Evolutionary conservation across 2,113 vertebrate genomes (phyloP), one percentile per base, ranked within the genome.

Genomic region (Nannobrachium achirus): DNA sequence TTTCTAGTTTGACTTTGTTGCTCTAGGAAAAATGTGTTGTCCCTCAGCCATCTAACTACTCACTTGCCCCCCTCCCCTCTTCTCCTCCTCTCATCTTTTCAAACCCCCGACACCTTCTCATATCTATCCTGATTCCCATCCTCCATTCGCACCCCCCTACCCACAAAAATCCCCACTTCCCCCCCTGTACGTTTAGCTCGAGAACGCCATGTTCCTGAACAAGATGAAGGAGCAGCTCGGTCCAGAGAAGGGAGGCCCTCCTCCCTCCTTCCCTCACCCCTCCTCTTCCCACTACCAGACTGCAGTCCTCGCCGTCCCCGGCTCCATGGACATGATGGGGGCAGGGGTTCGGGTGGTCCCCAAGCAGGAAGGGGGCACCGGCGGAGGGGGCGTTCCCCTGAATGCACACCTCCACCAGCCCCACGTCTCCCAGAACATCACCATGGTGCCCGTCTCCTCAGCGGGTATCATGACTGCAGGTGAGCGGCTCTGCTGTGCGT

Each of bases 151-250:
- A 40, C 67, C 67, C 38, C 51, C 61, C 72, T 18, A 9, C 42
- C 69, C 62, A 41, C 77, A 57, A 40, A n/a, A 14, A 75, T 67
- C 25, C 4, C 9, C 14, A 14, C 16, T 4, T 10, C 14, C 40
- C 1, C 69, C 50, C 20, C 59, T n/a, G n/a, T n/a, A n/a, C 18
- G 0, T 74, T 42, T 80, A 99, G 97, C 97, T 99, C 46, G 97
- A 99, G 83, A 99, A 96, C 92, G 95, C 95, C 72, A 98, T 99
- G 97, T 99, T 99, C 90, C 95, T 98, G 88, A 99, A 97, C 91
- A 98, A 99, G 91, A 94, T 96, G 80, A 99, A 99, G 91, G 97
- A 99, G 81, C 97, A 98, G 75, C 92, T 98, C 3, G 81, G 96
- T 78, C 94, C 91, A 13, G 97, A 99, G 75, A 98, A 99, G 92